phyloP scores from a whole-genome alignment of 35 echinoderm and acorn worm genomes.

The Heliocidaris tuberculata region DNA sequence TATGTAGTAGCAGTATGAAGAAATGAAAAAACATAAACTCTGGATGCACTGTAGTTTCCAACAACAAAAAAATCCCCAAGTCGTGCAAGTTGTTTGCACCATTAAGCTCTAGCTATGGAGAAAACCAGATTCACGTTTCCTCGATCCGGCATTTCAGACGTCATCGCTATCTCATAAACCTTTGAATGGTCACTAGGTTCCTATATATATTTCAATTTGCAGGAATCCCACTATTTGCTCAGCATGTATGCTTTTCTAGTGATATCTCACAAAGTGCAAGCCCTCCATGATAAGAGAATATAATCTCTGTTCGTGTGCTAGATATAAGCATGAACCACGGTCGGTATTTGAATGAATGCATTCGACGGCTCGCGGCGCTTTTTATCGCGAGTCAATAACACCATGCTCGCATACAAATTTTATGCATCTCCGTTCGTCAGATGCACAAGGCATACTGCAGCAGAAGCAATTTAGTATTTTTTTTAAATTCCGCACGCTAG shows the following conservation, averaged over 20 bases:
- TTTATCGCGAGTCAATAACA: not conserved
- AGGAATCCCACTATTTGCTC: slow-evolving; percentile 27
- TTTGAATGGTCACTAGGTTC: not conserved
- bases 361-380: not conserved
- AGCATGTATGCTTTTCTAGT: slow-evolving; percentile 18
- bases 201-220: not conserved
- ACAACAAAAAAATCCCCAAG: not conserved
- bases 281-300: not conserved
- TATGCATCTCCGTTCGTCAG: not conserved
- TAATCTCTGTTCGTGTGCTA: not conserved
- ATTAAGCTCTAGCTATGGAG: not conserved
- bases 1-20: not conserved
- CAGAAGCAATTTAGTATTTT: not conserved
- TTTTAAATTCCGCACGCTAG: not conserved
- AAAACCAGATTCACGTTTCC: not conserved
- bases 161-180: slow-evolving; percentile 1
- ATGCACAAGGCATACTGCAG: not conserved
- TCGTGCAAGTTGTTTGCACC: not conserved
- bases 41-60: not conserved
- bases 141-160: not conserved
- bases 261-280: not conserved
- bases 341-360: not conserved
- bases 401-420: not conserved
- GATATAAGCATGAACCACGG: not conserved
- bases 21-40: not conserved